Conservation (phyloP, 2,113 vertebrate genomes). For the Scomber japonicus region DNA sequence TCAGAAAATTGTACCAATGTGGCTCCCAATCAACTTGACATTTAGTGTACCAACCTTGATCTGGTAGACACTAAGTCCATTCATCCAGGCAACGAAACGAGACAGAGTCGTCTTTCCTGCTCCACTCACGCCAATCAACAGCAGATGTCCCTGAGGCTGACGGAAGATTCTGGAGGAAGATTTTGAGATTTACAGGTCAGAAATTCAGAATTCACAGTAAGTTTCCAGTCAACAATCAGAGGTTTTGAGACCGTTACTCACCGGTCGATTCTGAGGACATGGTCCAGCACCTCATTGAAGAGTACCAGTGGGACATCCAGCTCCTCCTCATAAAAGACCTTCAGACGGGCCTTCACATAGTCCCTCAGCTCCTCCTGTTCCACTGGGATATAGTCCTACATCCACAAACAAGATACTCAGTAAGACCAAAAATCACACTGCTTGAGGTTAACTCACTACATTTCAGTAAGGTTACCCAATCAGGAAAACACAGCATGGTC, state of each 20-base stretch:
- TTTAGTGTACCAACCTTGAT: slow-evolving; percentile 90
- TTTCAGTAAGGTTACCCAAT: neutral
- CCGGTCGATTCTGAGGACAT: slow-evolving; percentile 97
- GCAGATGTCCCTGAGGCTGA: slow-evolving; percentile 96
- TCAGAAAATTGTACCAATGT: neutral
- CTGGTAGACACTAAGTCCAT: slow-evolving; percentile 97
- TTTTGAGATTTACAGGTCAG: neutral
- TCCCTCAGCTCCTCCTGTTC: slow-evolving; percentile 98
- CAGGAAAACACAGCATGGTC: neutral
- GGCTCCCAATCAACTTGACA: neutral
- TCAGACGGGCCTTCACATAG: slow-evolving; percentile 98
- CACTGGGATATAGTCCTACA: slow-evolving; percentile 97
- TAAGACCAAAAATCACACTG: neutral
- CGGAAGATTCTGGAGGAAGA: slow-evolving; percentile 92
- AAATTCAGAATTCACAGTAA: neutral
- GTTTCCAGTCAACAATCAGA: neutral
- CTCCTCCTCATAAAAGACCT: slow-evolving; percentile 99
- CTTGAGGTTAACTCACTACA: neutral
- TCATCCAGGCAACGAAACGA: slow-evolving; percentile 99
- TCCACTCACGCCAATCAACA: slow-evolving; percentile 97
- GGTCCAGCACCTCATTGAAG: slow-evolving; percentile 98
- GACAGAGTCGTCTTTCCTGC: slow-evolving; percentile 98
- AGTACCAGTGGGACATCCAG: slow-evolving; percentile 97
- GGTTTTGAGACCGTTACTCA: slow-evolving; percentile 57
- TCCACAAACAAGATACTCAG: slow-evolving; percentile 21